A percentile compares a stretch with the other conserved stretches of the same genome.
These are phyloP conservation scores for Lycophotia porphyrea DNA, from an alignment of 2,888 invertebrate genomes.

Conservation along the genomic window DNA sequence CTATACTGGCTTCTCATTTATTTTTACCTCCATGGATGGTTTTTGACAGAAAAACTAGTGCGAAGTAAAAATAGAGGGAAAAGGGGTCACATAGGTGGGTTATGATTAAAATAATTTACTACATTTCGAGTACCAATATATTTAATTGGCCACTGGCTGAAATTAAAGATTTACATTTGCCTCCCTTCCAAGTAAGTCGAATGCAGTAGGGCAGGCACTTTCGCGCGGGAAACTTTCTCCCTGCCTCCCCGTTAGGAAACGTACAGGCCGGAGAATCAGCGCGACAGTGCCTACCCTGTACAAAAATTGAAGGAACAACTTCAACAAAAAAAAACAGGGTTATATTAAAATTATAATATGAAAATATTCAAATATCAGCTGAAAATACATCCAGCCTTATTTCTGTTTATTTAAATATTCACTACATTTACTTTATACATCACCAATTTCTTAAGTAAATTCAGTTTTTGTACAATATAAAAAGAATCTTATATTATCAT, in stretches of 20 bases:
- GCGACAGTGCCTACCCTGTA: constrained; percentile 80
- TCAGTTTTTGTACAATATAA: constrained; percentile 91
- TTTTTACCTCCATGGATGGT: background rate
- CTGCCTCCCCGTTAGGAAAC: constrained; percentile 41
- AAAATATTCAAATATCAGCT: constrained; percentile 90
- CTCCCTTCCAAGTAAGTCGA: constrained; percentile 82
- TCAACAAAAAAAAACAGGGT: constrained; percentile 89
- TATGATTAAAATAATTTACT: constrained; percentile 81
- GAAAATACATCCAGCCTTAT: constrained; percentile 88
- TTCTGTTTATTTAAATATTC: constrained; percentile 90
- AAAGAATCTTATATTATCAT: constrained; percentile 89
- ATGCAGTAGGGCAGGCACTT: constrained; percentile 77
- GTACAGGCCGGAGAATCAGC: constrained; percentile 51
- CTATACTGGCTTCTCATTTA: background rate
- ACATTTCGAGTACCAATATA: constrained; percentile 88
- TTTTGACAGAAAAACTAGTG: background rate
- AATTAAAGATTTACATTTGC: constrained; percentile 88
- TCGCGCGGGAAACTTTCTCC: constrained; percentile 63
- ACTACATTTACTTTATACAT: constrained; percentile 90
- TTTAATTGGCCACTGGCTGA: constrained; percentile 90
- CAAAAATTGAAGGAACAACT: constrained; percentile 87
- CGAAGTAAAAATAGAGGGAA: background rate
- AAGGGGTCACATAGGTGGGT: background rate
- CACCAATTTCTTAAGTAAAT: constrained; percentile 91
- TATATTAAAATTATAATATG: constrained; percentile 91